These are phyloP conservation scores for Heteronetta atricapilla DNA, from an alignment of 2,113 vertebrate genomes.

Conservation along the genomic window DNA sequence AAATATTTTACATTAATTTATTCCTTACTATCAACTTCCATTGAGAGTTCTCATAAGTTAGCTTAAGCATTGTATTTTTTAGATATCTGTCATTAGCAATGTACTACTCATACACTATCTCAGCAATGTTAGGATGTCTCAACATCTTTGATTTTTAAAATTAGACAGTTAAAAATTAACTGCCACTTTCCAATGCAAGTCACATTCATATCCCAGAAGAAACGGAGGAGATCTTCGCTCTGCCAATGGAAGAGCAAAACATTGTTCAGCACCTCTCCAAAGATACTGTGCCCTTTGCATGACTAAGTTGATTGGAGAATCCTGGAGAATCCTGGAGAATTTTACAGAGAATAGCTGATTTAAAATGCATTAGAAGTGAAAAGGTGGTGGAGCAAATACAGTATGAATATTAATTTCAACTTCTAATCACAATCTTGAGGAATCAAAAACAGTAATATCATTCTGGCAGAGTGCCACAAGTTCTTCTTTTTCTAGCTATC, in stretches of 20 bases:
- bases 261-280: background rate
- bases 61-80: background rate
- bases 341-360: background rate
- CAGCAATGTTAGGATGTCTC: background rate
- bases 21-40: background rate
- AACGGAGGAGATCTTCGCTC: background rate
- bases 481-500: background rate
- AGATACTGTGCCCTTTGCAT: background rate
- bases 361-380: slow-evolving; percentile 30
- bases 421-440: background rate
- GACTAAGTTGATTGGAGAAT: background rate
- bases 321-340: no score
- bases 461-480: background rate
- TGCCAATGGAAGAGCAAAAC: background rate
- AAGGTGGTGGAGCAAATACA: background rate
- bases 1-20: slow-evolving; percentile 3
- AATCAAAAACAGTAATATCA: background rate
- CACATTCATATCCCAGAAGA: background rate
- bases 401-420: slow-evolving; percentile 32
- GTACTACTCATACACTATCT: background rate
- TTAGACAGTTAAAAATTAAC: background rate
- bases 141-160: background rate
- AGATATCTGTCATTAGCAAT: background rate
- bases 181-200: background rate
- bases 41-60: background rate